Evolutionary conservation across 2,797 vertebrate genomes (phyloP).

Genomic region (Mormyrops boulengeri): DNA sequence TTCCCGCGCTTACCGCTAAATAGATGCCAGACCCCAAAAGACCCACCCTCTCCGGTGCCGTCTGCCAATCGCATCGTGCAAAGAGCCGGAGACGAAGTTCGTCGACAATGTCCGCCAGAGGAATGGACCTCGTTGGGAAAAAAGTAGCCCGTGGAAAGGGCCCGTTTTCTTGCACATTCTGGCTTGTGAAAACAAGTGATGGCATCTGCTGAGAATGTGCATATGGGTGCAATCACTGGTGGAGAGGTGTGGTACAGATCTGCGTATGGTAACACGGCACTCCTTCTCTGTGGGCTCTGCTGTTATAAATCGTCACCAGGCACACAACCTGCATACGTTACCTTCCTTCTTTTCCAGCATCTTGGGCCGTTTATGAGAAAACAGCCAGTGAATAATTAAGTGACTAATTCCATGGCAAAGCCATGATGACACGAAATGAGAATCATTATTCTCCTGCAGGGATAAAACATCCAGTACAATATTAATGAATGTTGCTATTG

Average conservation of each 20-base stretch:
- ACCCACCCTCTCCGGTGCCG: constrained; percentile 35
- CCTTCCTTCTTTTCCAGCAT: not conserved
- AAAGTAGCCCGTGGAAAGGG: not conserved
- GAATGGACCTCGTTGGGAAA: constrained; percentile 38
- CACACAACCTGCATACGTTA: not conserved
- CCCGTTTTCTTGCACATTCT: not conserved
- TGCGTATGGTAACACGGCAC: not conserved
- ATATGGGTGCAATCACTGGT: constrained; percentile 59
- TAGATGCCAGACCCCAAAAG: constrained; percentile 62
- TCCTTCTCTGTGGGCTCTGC: not conserved
- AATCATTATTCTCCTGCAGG: not conserved
- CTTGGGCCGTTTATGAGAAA: not conserved
- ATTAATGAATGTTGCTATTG: not conserved
- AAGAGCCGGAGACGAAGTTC: constrained; percentile 32
- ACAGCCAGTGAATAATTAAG: not conserved
- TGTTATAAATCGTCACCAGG: not conserved
- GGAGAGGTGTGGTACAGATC: constrained; percentile 14
- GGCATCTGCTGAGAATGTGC: constrained; percentile 34
- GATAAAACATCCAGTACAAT: not conserved
- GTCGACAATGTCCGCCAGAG: constrained; percentile 25
- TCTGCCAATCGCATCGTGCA: constrained; percentile 41
- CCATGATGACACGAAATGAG: not conserved
- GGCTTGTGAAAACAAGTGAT: not conserved
- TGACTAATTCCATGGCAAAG: not conserved
- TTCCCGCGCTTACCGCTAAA: constrained; percentile 57